Base-by-base conservation (phyloP, 2,888 invertebrate species). In the Altica lythri region DNA sequence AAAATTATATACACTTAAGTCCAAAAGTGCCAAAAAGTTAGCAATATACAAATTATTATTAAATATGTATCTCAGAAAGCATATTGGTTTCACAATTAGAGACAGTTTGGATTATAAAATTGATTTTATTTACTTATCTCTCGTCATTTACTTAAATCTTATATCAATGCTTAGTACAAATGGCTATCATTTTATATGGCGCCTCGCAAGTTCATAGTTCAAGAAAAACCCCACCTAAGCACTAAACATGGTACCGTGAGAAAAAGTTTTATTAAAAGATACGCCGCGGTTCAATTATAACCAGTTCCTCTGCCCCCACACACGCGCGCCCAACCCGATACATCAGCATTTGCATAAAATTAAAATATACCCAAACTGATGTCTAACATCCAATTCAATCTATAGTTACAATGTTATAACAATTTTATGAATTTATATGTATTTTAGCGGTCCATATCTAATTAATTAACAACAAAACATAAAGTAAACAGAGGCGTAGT, bases 361-460 rank as follows among this genome's bases (percentile, higher is more conserved):
- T 37, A 19, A 37, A 37, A 37, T 37, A 37, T 37, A 18, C 37
- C 37, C 4, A 37, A 37, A 19, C 18, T 19, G 18, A 17, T 19
- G 29, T 29, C 29, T 9, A n/a, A 29, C 10, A 16, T 14, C n/a
- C n/a, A n/a, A n/a, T n/a, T n/a, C n/a, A n/a, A n/a, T n/a, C n/a
- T n/a, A n/a, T n/a, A n/a, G n/a, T n/a, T n/a, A 5, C 22, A 16
- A 12, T 32, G 13, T 16, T 29, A 27, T 5, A 18, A 8, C 18
- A 25, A 10, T 12, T 37, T 37, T 44, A 56, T 34, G 17, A 44
- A 49, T 55, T 55, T 55, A 55, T 52, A 52, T 38, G 13, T 17
- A 18, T 55, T 55, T 59, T 58, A 53, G 55, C 54, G 42, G 58
- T 47, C 43, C 44, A 40, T 59, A 56, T 59, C 57, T 59, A 59